Evolutionary conservation across 2,113 vertebrate genomes (phyloP).

Genomic region (Podocnemis expansa): DNA sequence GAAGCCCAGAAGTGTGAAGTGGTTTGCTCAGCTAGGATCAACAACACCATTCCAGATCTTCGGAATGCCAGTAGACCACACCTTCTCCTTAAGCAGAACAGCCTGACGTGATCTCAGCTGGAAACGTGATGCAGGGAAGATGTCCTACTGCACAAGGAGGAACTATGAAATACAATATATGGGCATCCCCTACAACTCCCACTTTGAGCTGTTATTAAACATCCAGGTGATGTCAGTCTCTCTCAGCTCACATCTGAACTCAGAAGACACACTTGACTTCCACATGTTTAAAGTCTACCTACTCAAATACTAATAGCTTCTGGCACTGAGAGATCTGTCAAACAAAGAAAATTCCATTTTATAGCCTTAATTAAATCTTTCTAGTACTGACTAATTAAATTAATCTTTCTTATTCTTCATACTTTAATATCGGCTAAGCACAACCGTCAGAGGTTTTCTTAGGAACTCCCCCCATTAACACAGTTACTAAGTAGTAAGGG

Average conservation of each 20-base stretch:
- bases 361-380: constrained; percentile 73
- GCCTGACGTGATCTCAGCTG: background rate
- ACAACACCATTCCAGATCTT: fast-evolving
- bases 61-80: background rate
- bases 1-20: fast-evolving
- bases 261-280: background rate
- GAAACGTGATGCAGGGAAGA: background rate
- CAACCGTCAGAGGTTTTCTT: background rate
- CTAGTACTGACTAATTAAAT: constrained; percentile 65
- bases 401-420: constrained; percentile 52
- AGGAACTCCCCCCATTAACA: background rate
- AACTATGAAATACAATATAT: fast-evolving
- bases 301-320: constrained; percentile 39
- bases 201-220: background rate
- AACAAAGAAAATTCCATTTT: constrained; percentile 58
- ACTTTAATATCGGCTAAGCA: constrained; percentile 47
- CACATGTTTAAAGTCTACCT: background rate
- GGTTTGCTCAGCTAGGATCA: background rate
- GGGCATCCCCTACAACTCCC: fast-evolving
- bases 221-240: background rate
- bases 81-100: background rate
- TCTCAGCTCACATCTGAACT: background rate
- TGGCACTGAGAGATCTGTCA: constrained; percentile 51
- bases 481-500: background rate
- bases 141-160: fast-evolving